A percentile compares a stretch with the other conserved stretches of the same genome.
Evolutionary conservation across 2,113 vertebrate species (phyloP).

Genomic region (Phalacrocorax aristotelis): DNA sequence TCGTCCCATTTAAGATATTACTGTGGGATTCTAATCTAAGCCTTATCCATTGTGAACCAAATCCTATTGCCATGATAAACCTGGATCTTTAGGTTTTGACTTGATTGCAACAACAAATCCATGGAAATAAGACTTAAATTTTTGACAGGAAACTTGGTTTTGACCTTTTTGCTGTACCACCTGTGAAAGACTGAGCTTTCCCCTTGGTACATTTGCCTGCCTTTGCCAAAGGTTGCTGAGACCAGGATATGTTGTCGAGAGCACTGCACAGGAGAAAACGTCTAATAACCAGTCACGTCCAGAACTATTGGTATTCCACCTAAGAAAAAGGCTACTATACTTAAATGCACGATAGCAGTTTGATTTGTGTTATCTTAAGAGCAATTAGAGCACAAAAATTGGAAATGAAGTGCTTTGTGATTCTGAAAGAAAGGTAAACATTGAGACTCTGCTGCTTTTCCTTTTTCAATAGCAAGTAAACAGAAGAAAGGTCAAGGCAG

Average conservation of each 20-base stretch:
- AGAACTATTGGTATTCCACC: neutral
- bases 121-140: neutral
- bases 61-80: neutral
- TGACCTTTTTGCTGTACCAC: neutral
- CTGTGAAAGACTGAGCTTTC: neutral
- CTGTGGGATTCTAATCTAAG: neutral
- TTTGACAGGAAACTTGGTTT: neutral
- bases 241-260: fast-evolving
- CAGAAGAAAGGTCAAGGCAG: neutral
- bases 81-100: neutral
- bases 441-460: neutral
- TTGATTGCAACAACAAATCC: neutral
- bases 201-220: fast-evolving
- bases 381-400: neutral
- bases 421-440: neutral
- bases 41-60: neutral
- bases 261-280: neutral
- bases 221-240: neutral
- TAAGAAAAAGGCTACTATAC: neutral
- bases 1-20: neutral
- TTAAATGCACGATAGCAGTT: neutral
- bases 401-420: neutral
- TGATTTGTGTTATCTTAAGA: neutral
- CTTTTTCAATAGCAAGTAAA: neutral
- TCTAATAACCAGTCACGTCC: neutral